Evolutionary conservation across 2,797 vertebrate species (phyloP), one percentile per base, ranked within the genome.

Genomic region (Rhadinocentrus ornatus): DNA sequence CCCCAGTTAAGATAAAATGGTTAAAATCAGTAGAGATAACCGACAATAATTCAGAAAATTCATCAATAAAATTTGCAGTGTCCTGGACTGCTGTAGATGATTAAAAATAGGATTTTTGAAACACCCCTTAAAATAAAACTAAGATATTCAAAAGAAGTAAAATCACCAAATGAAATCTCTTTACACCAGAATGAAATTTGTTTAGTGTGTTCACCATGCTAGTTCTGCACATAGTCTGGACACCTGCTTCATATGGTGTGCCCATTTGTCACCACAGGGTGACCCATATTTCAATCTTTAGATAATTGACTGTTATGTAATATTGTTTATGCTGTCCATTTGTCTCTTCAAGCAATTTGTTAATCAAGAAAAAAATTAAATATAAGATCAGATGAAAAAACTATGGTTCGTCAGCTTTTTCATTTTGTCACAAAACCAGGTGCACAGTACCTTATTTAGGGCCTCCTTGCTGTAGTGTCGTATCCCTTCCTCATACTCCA

Each of bases 401-500:
- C 3, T 24, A 13, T 24, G 22, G 22, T 26, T 52, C 26, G 22
- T 13, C 22, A 52, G n/a, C n/a, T 27, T 53, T 26, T 26, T 27
- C 22, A 13, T 13, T 53, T 27, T 6, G 12, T 16, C 13, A 41
- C 1, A 57, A 66, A 44, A 35, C 0, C 41, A 64, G 32, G 27
- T 46, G 48, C 46, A 77, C 56, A 0, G 29, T 89, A 95, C 95
- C 95, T 93, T 87, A 61, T 73, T 84, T 37, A 94, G 91, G 55
- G 87, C 90, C 41, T 92, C 90, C 65, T 93, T 75, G 65, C 91
- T 93, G 85, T 94, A 92, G 67, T 92, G 87, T 15, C 88, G 81
- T 59, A 92, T 89, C 69, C 93, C 93, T 63, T 94, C 92, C 50
- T 95, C 92, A 83, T 93, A 95, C 69, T 94, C 86, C 84, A 57